Conservation (phyloP, 30 jellyfish, hydroid and myxozoan genomes). For the Calvadosia cruxmelitensis region DNA sequence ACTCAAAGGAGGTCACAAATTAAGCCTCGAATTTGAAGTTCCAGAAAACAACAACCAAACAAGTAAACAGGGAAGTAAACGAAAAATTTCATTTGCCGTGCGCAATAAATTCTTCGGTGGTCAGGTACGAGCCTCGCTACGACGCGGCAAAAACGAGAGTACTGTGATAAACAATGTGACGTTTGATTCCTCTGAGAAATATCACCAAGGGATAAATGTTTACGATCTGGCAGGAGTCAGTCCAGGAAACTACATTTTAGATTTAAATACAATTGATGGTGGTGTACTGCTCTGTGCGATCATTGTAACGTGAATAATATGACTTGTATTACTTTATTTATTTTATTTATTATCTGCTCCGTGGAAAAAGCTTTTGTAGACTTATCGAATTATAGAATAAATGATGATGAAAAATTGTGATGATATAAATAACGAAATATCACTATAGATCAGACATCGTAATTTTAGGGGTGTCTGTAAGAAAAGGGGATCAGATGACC, state of each 20-base stretch:
- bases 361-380: too few species aligned
- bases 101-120: slow-evolving; percentile 65
- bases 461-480: too few species aligned
- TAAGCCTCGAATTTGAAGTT: slow-evolving; percentile 17
- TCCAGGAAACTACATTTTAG: slow-evolving; percentile 33
- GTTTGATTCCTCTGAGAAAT: slow-evolving; percentile 25
- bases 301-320: too few species aligned
- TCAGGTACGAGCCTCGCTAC: slow-evolving; percentile 13
- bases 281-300: slow-evolving; percentile 62
- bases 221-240: slow-evolving; percentile 29
- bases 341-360: too few species aligned
- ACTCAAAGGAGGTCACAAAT: slow-evolving; percentile 7
- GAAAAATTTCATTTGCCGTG: slow-evolving; percentile 32
- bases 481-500: too few species aligned
- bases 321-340: too few species aligned
- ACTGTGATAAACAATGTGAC: background rate
- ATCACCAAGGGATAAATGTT: slow-evolving; percentile 32
- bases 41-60: slow-evolving; percentile 17
- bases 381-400: too few species aligned
- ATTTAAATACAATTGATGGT: slow-evolving; percentile 33
- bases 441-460: too few species aligned
- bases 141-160: background rate
- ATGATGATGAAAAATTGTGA: too few species aligned
- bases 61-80: too few species aligned
- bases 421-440: too few species aligned